Evolutionary conservation across 2,888 invertebrate species (phyloP).

Genomic region (Ceratothoa steindachneri): DNA sequence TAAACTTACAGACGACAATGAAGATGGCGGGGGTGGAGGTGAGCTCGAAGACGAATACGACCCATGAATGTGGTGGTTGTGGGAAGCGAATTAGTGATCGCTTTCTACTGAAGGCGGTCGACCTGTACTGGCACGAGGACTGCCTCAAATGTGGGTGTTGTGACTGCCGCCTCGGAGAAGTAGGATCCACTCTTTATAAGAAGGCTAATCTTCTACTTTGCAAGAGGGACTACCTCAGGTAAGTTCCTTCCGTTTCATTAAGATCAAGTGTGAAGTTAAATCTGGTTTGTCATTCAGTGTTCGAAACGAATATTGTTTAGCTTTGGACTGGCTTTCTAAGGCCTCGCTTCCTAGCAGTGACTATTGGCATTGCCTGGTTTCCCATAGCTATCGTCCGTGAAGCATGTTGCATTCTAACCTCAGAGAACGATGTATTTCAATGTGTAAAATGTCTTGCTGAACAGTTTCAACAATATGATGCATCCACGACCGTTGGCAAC

Average conservation of each 20-base stretch:
- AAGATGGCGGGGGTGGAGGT: conserved; percentile 40
- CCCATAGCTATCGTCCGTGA: no score
- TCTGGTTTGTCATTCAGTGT: background rate
- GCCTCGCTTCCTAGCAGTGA: background rate
- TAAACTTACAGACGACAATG: conserved; percentile 30
- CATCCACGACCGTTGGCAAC: no score
- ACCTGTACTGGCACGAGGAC: conserved; percentile 90
- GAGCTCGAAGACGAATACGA: conserved; percentile 47
- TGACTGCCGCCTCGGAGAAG: conserved; percentile 84
- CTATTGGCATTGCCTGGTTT: no score
- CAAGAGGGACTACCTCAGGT: conserved; percentile 88
- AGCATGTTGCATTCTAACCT: no score
- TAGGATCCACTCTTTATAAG: conserved; percentile 82
- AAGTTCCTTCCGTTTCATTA: conserved; percentile 49
- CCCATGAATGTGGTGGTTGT: conserved; percentile 75
- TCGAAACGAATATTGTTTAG: background rate
- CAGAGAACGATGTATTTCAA: no score
- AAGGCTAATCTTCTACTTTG: conserved; percentile 86
- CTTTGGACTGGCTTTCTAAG: background rate
- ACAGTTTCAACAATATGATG: no score
- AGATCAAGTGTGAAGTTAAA: no score
- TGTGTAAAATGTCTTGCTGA: no score
- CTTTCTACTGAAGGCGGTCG: conserved; percentile 78
- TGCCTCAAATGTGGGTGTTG: conserved; percentile 89
- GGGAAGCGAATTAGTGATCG: conserved; percentile 80